A percentile compares a stretch with the other conserved stretches of the same genome.
These are phyloP conservation scores for Rhingia campestris DNA, from an alignment of 2,888 invertebrate species.

Conservation along the genomic window DNA sequence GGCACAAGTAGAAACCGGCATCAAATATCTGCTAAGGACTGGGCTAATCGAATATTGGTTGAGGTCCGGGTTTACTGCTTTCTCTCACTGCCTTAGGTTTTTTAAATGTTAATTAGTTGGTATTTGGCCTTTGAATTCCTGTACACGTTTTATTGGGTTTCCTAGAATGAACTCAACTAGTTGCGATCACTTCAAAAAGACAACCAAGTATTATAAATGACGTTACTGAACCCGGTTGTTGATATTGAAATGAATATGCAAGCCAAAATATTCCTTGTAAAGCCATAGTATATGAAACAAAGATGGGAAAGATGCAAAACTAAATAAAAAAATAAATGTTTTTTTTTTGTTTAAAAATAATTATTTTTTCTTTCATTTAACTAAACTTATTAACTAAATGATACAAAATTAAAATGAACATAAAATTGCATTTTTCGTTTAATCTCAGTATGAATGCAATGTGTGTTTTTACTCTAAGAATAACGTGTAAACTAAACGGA, in stretches of 20 bases:
- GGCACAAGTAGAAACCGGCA: too few relatives aligned
- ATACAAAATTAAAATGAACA: slow-evolving; percentile 65
- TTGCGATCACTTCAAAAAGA: too few relatives aligned
- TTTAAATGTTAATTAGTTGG: too few relatives aligned
- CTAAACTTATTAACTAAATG: slow-evolving; percentile 66
- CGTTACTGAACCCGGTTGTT: too few relatives aligned
- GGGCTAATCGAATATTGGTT: too few relatives aligned
- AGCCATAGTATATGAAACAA: background rate
- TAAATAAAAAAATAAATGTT: slow-evolving; percentile 10
- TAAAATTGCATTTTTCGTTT: slow-evolving; percentile 58
- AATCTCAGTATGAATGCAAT: slow-evolving; percentile 59
- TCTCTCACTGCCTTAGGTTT: too few relatives aligned
- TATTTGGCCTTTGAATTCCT: too few relatives aligned
- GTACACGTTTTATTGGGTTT: too few relatives aligned
- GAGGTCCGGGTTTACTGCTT: too few relatives aligned
- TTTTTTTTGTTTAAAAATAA: slow-evolving; percentile 47
- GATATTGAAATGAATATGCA: background rate
- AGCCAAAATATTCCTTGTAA: background rate
- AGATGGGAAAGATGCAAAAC: background rate
- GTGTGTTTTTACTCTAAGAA: slow-evolving; percentile 35
- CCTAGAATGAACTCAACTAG: too few relatives aligned
- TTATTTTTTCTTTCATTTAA: slow-evolving; percentile 47
- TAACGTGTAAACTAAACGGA: slow-evolving; percentile 37
- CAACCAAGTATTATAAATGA: too few relatives aligned
- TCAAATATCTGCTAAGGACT: too few relatives aligned